Conservation (phyloP, 2,113 vertebrate species). For the Rhinolophus ferrumequinum region DNA sequence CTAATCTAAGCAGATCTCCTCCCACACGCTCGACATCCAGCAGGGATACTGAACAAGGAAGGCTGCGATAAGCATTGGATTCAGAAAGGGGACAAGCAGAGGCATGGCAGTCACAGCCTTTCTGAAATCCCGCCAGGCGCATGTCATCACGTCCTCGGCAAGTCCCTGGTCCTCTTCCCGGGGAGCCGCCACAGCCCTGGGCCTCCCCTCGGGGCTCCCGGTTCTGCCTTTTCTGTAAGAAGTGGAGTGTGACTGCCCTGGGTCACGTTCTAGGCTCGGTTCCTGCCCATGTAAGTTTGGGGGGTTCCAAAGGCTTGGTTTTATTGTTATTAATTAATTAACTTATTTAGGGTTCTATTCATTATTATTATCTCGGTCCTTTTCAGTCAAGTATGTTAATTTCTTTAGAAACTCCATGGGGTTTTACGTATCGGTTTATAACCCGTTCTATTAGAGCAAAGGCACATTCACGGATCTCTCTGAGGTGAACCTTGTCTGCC, state of each 20-base stretch:
- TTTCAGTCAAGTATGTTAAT: neutral
- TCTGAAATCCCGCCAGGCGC: neutral
- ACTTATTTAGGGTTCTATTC: too few species aligned
- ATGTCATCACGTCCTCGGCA: accelerated
- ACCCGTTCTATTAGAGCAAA: neutral
- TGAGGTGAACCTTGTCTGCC: accelerated
- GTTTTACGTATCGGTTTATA: neutral
- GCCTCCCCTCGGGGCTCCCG: neutral
- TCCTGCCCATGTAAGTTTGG: accelerated
- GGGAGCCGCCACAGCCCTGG: accelerated
- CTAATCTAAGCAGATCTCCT: neutral
- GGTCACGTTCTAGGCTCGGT: neutral
- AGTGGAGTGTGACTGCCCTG: neutral
- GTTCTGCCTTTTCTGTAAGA: neutral
- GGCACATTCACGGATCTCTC: neutral
- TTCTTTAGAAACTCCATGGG: neutral
- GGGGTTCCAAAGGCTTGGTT: neutral
- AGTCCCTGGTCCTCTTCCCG: neutral
- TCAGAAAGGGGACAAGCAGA: accelerated
- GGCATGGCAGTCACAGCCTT: accelerated
- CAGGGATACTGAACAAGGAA: accelerated
- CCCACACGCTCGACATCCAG: accelerated
- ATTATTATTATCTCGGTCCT: neutral
- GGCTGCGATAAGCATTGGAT: accelerated
- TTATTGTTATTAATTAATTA: neutral